Evolutionary conservation across 2,888 invertebrate genomes (phyloP).

Genomic region (Drosophila sordidapex): DNA sequence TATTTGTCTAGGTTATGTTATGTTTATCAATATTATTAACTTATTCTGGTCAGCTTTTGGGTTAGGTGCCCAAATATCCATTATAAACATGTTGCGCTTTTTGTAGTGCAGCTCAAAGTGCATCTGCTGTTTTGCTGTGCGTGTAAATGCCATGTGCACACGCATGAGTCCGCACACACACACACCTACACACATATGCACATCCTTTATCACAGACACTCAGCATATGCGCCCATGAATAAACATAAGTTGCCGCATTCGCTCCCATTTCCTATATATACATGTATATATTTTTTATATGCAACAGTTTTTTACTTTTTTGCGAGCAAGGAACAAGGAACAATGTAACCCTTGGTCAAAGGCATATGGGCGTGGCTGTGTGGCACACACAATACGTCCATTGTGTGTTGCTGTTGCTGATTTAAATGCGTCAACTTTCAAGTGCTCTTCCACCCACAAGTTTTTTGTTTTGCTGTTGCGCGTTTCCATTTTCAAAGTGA

Average conservation of each 20-base stretch:
- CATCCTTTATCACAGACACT: slow-evolving; percentile 31
- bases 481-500: slow-evolving; percentile 37
- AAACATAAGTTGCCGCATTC: slow-evolving; percentile 71
- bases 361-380: slow-evolving; percentile 38
- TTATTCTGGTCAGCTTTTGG: not conserved
- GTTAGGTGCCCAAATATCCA: not conserved
- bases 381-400: slow-evolving; percentile 18
- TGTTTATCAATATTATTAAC: not conserved
- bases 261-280: slow-evolving; percentile 34
- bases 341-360: slow-evolving; percentile 55
- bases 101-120: slow-evolving; percentile 11
- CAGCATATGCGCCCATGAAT: slow-evolving; percentile 71
- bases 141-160: slow-evolving; percentile 32
- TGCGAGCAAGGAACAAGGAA: slow-evolving; percentile 11
- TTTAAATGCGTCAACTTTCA: slow-evolving; percentile 52
- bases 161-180: slow-evolving; percentile 18
- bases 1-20: not conserved
- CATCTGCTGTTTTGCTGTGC: slow-evolving; percentile 25
- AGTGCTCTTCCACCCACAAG: slow-evolving; percentile 32
- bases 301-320: slow-evolving; percentile 21
- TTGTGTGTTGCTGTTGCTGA: slow-evolving; percentile 27
- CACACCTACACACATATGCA: slow-evolving; percentile 19
- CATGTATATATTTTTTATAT: slow-evolving; percentile 12
- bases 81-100: slow-evolving; percentile 22
- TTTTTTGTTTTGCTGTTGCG: slow-evolving; percentile 24